Conservation (phyloP, 2,888 invertebrate genomes). For the Catocala fraxini region DNA sequence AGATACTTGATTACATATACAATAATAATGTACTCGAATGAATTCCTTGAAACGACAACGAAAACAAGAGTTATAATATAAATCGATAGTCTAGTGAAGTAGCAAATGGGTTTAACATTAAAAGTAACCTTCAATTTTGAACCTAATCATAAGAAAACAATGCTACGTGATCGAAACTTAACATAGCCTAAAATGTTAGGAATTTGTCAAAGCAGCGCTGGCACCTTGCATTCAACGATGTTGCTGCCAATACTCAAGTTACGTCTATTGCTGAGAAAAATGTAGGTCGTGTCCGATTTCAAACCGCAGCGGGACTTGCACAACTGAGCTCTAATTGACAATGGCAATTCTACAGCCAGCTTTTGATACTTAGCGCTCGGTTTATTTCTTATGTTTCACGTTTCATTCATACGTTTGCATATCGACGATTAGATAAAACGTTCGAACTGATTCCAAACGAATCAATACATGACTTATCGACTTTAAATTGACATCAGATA, state of each 20-base stretch:
- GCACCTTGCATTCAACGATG: constrained; percentile 35
- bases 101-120: background rate
- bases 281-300: constrained; percentile 79
- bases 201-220: constrained; percentile 28
- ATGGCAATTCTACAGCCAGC: constrained; percentile 53
- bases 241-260: constrained; percentile 68
- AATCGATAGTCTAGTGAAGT: too few species aligned
- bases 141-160: constrained; percentile 20
- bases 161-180: constrained; percentile 18
- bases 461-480: constrained; percentile 49
- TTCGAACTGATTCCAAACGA: constrained; percentile 51
- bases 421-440: constrained; percentile 54
- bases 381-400: constrained; percentile 32
- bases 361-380: constrained; percentile 50
- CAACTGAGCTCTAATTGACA: constrained; percentile 58
- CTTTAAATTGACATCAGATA: constrained; percentile 42
- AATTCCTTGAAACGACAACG: too few species aligned
- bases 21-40: too few species aligned
- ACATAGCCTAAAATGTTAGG: constrained; percentile 24
- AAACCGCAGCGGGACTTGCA: constrained; percentile 75
- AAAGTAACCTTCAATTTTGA: constrained; percentile 15
- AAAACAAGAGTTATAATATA: too few species aligned
- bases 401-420: constrained; percentile 16
- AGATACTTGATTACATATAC: too few species aligned
- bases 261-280: constrained; percentile 76